Evolutionary conservation across 1,140 invertebrate species (phyloP).

Genomic region (Nymphalis io): DNA sequence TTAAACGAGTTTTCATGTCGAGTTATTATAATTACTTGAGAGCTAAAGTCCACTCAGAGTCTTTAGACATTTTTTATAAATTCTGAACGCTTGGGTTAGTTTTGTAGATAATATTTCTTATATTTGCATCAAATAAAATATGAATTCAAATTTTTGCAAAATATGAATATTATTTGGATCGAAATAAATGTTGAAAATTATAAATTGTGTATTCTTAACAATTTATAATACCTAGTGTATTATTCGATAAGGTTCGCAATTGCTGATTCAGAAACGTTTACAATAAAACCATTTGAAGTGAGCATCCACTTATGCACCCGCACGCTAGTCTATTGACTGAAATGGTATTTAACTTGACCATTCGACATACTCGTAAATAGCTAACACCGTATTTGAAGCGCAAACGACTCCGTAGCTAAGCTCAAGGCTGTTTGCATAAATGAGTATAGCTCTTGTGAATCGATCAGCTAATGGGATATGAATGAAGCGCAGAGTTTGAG

Average conservation of each 20-base stretch:
- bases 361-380: slow-evolving; percentile 42
- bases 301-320: slow-evolving; percentile 28
- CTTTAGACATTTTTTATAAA: neutral
- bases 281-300: neutral
- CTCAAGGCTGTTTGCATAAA: slow-evolving; percentile 54
- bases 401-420: slow-evolving; percentile 41
- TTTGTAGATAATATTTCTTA: no score
- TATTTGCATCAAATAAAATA: no score
- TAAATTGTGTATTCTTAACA: no score
- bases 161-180: no score
- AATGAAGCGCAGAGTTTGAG: slow-evolving; percentile 68
- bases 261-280: neutral
- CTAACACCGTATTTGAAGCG: slow-evolving; percentile 38
- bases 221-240: no score
- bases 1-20: slow-evolving; percentile 68
- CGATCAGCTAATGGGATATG: slow-evolving; percentile 78
- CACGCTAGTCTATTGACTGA: slow-evolving; percentile 39
- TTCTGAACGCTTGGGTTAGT: neutral
- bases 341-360: slow-evolving; percentile 38
- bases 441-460: slow-evolving; percentile 70
- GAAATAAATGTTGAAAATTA: no score
- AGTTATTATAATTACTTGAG: slow-evolving; percentile 52
- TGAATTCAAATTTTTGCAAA: no score
- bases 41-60: neutral
- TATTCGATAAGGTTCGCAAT: no score